A percentile compares a stretch with the other conserved stretches of the same genome.
These are phyloP conservation scores for Rhineura floridana DNA, from an alignment of 2,113 vertebrate genomes.

Conservation along the genomic window DNA sequence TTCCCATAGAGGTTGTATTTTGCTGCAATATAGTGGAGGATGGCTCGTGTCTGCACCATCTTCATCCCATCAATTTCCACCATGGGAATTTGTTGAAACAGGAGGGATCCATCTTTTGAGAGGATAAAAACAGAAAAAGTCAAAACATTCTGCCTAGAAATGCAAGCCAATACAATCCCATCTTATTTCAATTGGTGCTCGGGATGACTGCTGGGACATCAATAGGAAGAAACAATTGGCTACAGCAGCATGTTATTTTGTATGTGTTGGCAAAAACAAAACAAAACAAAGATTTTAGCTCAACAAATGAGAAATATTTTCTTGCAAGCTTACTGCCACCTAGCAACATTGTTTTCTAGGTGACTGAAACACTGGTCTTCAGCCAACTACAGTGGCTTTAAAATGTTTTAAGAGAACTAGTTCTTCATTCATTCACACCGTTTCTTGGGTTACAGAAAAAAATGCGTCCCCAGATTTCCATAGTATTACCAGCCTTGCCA, in stretches of 20 bases:
- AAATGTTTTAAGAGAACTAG: not conserved
- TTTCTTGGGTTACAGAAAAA: not conserved
- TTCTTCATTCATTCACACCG: not conserved
- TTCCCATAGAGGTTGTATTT: constrained; percentile 88
- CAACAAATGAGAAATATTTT: not conserved
- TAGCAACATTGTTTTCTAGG: not conserved
- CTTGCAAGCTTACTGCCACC: not conserved
- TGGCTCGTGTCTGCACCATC: constrained; percentile 85
- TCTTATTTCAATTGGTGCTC: not conserved
- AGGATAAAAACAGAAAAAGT: not conserved
- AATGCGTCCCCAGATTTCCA: not conserved
- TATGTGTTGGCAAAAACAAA: not conserved
- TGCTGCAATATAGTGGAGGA: constrained; percentile 85
- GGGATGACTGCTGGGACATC: not conserved
- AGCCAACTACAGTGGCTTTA: not conserved
- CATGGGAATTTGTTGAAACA: constrained; percentile 92
- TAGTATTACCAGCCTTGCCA: not conserved
- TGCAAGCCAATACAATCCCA: rapidly evolving
- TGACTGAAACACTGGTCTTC: not conserved
- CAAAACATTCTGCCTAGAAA: not conserved
- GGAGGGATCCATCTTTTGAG: constrained; percentile 73
- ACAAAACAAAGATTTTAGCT: not conserved
- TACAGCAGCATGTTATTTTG: not conserved
- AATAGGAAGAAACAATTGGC: not conserved
- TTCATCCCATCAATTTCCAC: constrained; percentile 91